Percentiles rank a stretch among this genome's conserved stretches.
phyloP scores from a whole-genome alignment of 2,113 vertebrate species.

The Sinocyclocheilus grahami region DNA sequence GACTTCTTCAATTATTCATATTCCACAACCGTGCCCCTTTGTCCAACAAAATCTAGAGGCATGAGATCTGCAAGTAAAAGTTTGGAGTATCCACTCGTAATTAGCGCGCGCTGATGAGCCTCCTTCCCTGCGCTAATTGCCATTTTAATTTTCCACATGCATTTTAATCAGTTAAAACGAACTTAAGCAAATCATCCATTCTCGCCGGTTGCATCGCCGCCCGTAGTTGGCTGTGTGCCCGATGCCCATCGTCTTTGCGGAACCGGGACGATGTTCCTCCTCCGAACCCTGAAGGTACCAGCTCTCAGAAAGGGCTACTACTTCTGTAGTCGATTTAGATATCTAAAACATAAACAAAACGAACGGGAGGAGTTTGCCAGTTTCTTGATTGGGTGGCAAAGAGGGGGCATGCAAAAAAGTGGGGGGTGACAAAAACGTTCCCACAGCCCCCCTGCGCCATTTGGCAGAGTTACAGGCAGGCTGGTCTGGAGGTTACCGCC shows the following conservation, averaged over 20 bases:
- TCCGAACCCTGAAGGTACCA: conserved; percentile 73
- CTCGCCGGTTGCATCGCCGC: conserved; percentile 81
- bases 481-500: conserved; percentile 80
- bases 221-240: conserved; percentile 87
- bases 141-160: conserved; percentile 58
- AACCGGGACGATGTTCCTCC: conserved; percentile 77
- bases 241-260: conserved; percentile 86
- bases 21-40: conserved; percentile 75
- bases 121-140: conserved; percentile 69
- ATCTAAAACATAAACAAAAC: conserved; percentile 66
- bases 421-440: conserved; percentile 72
- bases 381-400: conserved; percentile 78
- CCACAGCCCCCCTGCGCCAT: conserved; percentile 75
- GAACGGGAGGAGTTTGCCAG: conserved; percentile 77
- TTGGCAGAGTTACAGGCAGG: conserved; percentile 77
- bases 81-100: conserved; percentile 62
- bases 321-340: conserved; percentile 66
- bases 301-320: conserved; percentile 70
- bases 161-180: conserved; percentile 74
- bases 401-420: conserved; percentile 67
- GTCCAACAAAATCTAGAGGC: conserved; percentile 68
- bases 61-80: conserved; percentile 58
- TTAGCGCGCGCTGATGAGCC: conserved; percentile 63
- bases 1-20: conserved; percentile 81
- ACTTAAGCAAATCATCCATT: conserved; percentile 85